Evolutionary conservation across 1,140 invertebrate genomes (phyloP), one percentile per base, ranked within the genome.

Genomic region (Trichoplusia ni): DNA sequence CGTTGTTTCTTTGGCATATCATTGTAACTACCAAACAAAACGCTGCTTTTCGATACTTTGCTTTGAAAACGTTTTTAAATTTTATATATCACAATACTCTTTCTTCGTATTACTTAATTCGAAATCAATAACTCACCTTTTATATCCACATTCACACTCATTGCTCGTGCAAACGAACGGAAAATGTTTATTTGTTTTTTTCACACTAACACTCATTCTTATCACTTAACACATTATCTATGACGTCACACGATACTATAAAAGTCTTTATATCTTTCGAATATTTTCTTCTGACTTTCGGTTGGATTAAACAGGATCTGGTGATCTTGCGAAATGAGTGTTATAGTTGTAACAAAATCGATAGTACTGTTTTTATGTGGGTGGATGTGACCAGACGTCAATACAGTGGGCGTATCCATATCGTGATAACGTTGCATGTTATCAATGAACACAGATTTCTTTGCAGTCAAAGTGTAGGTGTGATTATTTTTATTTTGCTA

Each of bases 81-180:
- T n/a, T n/a, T n/a, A n/a, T n/a, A n/a, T n/a, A n/a, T n/a, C n/a
- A n/a, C n/a, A n/a, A n/a, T n/a, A n/a, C n/a, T n/a, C n/a, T n/a
- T n/a, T n/a, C n/a, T n/a, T n/a, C n/a, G 6, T 4, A 44, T 23
- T n/a, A 19, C 4, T 14, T 8, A 31, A 7, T 27, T 25, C 1
- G 7, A 9, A 11, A 19, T 2, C 18, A 60, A 56, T 63, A 62
- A 74, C 69, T 72, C 27, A 76, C 67, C 67, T 47, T 21, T 71
- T 76, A 73, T 63, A 73, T 25, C 63, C 53, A 51, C 74, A 76
- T 65, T 76, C 65, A 16, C 74, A 76, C 53, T 47, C 49, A 11
- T 73, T 58, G 18, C 33, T 61, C n/a, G 21, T 46, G 46, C 74
- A 77, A 5, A 68, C 51, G 53, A 27, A 29, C 9, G 54, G 25